phyloP scores from a whole-genome alignment of 2,888 invertebrate species.

The Lasioglossum calceatum region DNA sequence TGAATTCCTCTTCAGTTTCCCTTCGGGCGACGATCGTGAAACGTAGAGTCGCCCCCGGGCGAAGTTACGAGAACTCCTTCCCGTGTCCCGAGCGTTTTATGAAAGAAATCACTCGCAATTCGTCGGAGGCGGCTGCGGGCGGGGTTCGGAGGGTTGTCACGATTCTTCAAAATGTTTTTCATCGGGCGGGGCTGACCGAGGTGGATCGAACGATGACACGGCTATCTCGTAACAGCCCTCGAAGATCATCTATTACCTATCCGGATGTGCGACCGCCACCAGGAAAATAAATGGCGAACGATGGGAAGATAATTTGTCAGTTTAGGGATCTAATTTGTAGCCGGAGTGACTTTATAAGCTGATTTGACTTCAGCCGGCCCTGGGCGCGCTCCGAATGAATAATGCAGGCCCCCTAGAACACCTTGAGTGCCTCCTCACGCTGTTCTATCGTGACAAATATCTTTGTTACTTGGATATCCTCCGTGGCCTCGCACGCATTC shows the following conservation, averaged over 20 bases:
- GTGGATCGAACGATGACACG: conserved; percentile 50
- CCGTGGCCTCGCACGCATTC: neutral
- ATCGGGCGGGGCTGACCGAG: conserved; percentile 58
- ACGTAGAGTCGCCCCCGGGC: conserved; percentile 20
- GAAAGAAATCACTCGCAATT: conserved; percentile 18
- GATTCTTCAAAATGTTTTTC: conserved; percentile 67
- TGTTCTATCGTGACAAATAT: neutral
- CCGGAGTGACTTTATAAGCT: conserved; percentile 40
- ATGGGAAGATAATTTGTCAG: conserved; percentile 45
- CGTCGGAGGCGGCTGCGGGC: neutral
- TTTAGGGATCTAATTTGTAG: conserved; percentile 49
- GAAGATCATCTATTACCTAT: conserved; percentile 51
- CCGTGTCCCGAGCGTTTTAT: conserved; percentile 59
- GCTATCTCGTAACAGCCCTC: conserved; percentile 41
- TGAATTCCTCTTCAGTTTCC: conserved; percentile 75
- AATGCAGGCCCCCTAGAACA: neutral
- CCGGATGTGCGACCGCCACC: conserved; percentile 25
- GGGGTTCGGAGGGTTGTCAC: neutral
- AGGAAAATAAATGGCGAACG: conserved; percentile 36
- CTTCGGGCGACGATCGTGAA: conserved; percentile 49
- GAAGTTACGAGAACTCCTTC: conserved; percentile 56
- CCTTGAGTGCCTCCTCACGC: too few relatives aligned
- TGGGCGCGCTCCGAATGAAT: neutral
- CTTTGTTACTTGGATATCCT: neutral
- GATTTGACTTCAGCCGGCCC: conserved; percentile 18